These are phyloP conservation scores for Tetramorium bicarinatum DNA, from an alignment of 2,888 invertebrate genomes.

Conservation along the genomic window DNA sequence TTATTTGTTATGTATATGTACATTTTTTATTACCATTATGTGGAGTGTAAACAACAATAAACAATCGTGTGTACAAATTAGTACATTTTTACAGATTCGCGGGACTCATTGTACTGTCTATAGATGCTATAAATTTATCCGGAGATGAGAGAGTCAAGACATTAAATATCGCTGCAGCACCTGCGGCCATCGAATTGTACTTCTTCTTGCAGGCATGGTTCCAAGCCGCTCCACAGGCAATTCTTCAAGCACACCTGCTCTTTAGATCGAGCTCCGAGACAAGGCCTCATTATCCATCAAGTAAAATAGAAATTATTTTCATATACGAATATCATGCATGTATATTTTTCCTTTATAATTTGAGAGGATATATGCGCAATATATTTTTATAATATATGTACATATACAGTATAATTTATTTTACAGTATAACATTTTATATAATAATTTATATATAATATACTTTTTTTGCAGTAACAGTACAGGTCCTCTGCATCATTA, in stretches of 20 bases:
- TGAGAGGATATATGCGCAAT: background rate
- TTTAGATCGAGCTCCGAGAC: slow-evolving; percentile 87
- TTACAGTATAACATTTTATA: background rate
- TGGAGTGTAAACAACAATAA: background rate
- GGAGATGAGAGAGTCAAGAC: slow-evolving; percentile 89
- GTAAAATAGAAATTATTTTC: slow-evolving; percentile 84
- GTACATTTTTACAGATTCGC: slow-evolving; percentile 88
- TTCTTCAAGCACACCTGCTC: slow-evolving; percentile 90
- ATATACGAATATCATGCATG: background rate
- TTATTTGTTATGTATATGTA: background rate
- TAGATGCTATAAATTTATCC: slow-evolving; percentile 90
- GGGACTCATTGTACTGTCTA: slow-evolving; percentile 92
- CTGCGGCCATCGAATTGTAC: slow-evolving; percentile 92
- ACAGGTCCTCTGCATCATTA: slow-evolving; percentile 90
- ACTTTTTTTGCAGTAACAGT: slow-evolving; percentile 88
- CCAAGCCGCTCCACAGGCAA: slow-evolving; percentile 92
- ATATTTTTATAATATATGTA: background rate
- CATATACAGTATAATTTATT: background rate
- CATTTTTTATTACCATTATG: background rate
- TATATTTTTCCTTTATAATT: background rate
- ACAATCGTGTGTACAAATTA: background rate
- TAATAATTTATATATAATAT: slow-evolving; percentile 12
- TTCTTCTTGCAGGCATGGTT: slow-evolving; percentile 93
- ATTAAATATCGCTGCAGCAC: slow-evolving; percentile 88
- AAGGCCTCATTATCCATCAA: slow-evolving; percentile 88